Evolutionary conservation across 2,888 invertebrate genomes (phyloP).

Genomic region (Bombylius major): DNA sequence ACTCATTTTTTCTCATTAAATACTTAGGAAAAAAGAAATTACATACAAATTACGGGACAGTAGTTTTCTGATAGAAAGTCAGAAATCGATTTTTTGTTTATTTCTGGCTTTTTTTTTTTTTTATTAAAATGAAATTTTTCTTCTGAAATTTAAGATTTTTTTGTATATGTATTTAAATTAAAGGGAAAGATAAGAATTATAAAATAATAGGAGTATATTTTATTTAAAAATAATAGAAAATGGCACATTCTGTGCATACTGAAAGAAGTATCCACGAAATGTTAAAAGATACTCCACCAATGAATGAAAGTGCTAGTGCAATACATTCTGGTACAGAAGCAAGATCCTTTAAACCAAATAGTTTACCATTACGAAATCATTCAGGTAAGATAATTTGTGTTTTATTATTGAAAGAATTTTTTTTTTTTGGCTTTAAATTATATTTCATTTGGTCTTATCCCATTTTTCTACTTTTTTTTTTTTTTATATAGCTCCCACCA

Average conservation of each 20-base stretch:
- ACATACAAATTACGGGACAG: too few species aligned
- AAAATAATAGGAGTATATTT: too few species aligned
- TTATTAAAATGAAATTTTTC: too few species aligned
- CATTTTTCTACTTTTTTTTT: background rate
- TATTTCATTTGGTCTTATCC: background rate
- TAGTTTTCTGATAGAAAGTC: too few species aligned
- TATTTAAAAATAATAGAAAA: conserved; percentile 2
- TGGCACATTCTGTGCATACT: conserved; percentile 26
- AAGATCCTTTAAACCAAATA: conserved; percentile 49
- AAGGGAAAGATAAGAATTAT: too few species aligned
- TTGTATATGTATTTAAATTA: too few species aligned
- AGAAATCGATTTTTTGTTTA: too few species aligned
- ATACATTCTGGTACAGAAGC: conserved; percentile 63
- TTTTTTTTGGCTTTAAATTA: background rate
- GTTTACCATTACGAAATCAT: conserved; percentile 58
- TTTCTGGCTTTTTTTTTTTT: too few species aligned
- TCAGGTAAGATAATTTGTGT: conserved; percentile 39
- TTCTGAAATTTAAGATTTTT: too few species aligned
- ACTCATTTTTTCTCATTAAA: too few species aligned
- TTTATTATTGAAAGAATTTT: too few species aligned
- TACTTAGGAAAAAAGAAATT: too few species aligned
- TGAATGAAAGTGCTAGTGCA: conserved; percentile 61
- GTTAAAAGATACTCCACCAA: conserved; percentile 69
- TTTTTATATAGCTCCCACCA: conserved; percentile 32
- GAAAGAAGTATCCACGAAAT: conserved; percentile 60